Conservation (phyloP, 2,113 vertebrate genomes). For the Muntiacus reevesi region DNA sequence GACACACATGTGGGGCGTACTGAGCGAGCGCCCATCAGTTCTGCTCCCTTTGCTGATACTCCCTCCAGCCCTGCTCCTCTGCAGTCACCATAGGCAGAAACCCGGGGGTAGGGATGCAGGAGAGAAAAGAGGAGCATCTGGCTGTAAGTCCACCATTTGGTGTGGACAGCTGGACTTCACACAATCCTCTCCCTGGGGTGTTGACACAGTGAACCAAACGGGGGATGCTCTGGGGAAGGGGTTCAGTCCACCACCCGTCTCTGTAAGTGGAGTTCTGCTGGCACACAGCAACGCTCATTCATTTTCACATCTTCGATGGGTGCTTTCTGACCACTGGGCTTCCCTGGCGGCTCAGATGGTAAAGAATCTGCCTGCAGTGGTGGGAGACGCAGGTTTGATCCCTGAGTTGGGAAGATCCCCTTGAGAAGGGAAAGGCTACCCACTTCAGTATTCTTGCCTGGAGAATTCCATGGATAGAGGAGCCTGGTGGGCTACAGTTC, state of each 20-base stretch:
- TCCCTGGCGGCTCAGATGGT: background rate
- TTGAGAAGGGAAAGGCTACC: background rate
- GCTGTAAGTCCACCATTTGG: background rate
- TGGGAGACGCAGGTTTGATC: background rate
- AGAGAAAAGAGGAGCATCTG: background rate
- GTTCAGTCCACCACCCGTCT: background rate
- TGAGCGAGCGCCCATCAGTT: fast-evolving
- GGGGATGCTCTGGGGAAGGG: too few species aligned
- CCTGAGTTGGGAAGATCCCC: background rate
- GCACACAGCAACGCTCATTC: background rate
- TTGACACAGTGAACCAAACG: background rate
- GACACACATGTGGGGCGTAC: fast-evolving
- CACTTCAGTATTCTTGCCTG: background rate
- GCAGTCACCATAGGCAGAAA: background rate
- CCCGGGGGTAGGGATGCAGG: background rate
- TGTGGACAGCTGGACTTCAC: background rate
- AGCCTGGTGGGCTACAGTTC: background rate
- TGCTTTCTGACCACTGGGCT: background rate
- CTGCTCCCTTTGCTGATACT: background rate
- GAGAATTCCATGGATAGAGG: background rate
- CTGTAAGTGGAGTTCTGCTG: background rate
- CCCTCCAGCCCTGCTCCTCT: background rate
- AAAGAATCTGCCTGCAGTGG: background rate
- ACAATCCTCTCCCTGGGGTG: fast-evolving
- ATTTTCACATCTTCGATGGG: background rate